Evolutionary conservation across 2,113 vertebrate species (phyloP), one percentile per base, ranked within the genome.

Genomic region (Eleginops maclovinus): DNA sequence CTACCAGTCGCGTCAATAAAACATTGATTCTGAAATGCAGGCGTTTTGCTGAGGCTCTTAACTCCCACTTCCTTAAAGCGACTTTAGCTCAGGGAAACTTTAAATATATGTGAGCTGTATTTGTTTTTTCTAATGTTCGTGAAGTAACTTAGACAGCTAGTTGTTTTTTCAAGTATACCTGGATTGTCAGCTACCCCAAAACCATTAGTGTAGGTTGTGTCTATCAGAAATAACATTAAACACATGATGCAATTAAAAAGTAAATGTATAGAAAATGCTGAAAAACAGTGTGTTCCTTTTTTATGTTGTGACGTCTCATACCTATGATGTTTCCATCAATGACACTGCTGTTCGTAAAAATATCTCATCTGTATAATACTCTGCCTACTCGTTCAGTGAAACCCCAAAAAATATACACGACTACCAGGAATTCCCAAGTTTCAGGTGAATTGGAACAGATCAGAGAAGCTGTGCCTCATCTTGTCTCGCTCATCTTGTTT

Each of bases 381-480:
- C 15, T 22, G 44, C 41, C 71, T 75, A 71, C 22, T 24, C 62
- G 14, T 5, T 50, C 24, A 43, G 14, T 21, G 62, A 66, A 22
- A 43, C 36, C 67, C n/a, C 73, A 58, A 70, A 43, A 46, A 11
- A 44, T 13, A 0, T 53, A 77, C 60, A 62, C 49, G 54, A 53
- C 62, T 22, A 64, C 68, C 72, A 81, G 31, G 85, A 86, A 85
- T 85, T 83, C 84, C 86, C 90, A 4, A 28, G 44, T 88, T 85
- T 74, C 68, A 65, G 55, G 76, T 87, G 70, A 84, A 60, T 74
- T 60, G 79, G 66, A 83, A 81, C 46, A 79, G 51, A 81, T 85
- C 59, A 62, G 67, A 82, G 61, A 74, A 47, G 12, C 26, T 24
- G 21, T 74, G 67, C 72, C 74, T 83, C 83, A 79, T 76, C 46